A percentile compares a stretch with the other conserved stretches of the same genome.
phyloP scores from a whole-genome alignment of 2,888 invertebrate genomes.

The Tyria jacobaeae region DNA sequence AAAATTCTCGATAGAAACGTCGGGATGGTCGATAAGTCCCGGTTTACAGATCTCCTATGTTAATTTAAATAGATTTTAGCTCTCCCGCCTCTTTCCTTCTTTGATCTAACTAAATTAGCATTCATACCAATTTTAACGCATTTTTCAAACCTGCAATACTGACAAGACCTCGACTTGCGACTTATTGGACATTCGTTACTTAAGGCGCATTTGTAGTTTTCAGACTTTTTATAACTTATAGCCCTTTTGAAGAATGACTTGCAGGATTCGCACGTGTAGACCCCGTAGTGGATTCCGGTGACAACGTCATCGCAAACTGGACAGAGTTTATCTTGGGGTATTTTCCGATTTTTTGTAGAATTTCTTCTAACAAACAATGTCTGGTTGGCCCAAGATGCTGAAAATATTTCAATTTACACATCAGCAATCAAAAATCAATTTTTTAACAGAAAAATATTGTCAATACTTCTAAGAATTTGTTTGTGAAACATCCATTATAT shows the following conservation, averaged over 20 bases:
- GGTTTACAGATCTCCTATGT: too few relatives aligned
- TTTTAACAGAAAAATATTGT: background rate
- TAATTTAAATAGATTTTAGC: slow-evolving; percentile 6
- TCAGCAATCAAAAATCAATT: background rate
- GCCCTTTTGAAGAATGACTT: slow-evolving; percentile 65
- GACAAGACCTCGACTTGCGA: slow-evolving; percentile 41
- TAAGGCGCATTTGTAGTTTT: slow-evolving; percentile 34
- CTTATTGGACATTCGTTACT: slow-evolving; percentile 36
- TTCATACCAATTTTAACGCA: slow-evolving; percentile 62
- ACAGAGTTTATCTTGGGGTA: slow-evolving; percentile 33
- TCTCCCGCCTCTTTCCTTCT: slow-evolving; percentile 36
- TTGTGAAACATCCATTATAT: background rate
- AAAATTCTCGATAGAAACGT: too few relatives aligned
- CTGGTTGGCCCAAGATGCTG: slow-evolving; percentile 2
- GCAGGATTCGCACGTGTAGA: slow-evolving; percentile 65
- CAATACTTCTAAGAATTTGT: background rate
- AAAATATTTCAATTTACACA: background rate
- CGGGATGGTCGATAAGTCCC: too few relatives aligned
- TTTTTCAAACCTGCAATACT: slow-evolving; percentile 57
- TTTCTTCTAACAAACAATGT: background rate
- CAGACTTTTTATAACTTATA: slow-evolving; percentile 28
- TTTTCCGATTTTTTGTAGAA: background rate
- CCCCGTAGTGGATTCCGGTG: slow-evolving; percentile 63
- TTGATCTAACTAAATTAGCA: slow-evolving; percentile 41
- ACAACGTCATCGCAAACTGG: slow-evolving; percentile 59